These are phyloP conservation scores for Thunnus thynnus DNA, from an alignment of 2,113 vertebrate genomes.

Conservation along the genomic window DNA sequence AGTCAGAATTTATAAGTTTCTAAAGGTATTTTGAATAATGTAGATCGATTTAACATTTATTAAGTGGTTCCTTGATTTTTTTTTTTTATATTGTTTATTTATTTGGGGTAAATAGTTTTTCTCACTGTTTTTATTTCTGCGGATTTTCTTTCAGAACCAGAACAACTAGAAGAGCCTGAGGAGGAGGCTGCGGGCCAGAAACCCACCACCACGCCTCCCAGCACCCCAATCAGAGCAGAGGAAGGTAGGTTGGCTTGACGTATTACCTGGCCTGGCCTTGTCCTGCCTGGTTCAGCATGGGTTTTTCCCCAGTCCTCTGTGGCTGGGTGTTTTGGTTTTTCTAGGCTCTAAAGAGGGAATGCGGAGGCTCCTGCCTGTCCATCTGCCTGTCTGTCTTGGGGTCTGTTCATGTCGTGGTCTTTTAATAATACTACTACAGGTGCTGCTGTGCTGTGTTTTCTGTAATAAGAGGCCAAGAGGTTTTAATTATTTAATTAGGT, in stretches of 20 bases:
- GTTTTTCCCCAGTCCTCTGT: conserved; percentile 29
- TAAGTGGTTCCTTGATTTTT: neutral
- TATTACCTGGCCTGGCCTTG: neutral
- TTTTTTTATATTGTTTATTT: neutral
- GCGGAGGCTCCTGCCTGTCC: conserved; percentile 38
- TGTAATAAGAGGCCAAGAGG: conserved; percentile 88
- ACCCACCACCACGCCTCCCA: conserved; percentile 90
- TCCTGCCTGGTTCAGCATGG: conserved; percentile 68
- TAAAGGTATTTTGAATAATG: neutral
- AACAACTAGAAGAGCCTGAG: conserved; percentile 81
- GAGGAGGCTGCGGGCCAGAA: conserved; percentile 85
- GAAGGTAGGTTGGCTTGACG: conserved; percentile 89
- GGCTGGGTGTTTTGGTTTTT: conserved; percentile 33
- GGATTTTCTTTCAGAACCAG: conserved; percentile 67
- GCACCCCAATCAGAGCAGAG: conserved; percentile 90
- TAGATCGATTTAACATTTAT: neutral
- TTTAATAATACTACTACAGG: conserved; percentile 77
- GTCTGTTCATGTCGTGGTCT: conserved; percentile 69
- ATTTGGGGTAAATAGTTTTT: neutral
- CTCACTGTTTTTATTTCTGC: neutral
- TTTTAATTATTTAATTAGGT: conserved; percentile 23
- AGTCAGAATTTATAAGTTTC: too few relatives aligned
- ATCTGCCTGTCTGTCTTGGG: conserved; percentile 67
- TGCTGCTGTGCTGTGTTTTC: conserved; percentile 74
- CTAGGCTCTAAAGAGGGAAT: conserved; percentile 44